Conservation (phyloP, 2,113 vertebrate genomes). For the Oncorhynchus masou region DNA sequence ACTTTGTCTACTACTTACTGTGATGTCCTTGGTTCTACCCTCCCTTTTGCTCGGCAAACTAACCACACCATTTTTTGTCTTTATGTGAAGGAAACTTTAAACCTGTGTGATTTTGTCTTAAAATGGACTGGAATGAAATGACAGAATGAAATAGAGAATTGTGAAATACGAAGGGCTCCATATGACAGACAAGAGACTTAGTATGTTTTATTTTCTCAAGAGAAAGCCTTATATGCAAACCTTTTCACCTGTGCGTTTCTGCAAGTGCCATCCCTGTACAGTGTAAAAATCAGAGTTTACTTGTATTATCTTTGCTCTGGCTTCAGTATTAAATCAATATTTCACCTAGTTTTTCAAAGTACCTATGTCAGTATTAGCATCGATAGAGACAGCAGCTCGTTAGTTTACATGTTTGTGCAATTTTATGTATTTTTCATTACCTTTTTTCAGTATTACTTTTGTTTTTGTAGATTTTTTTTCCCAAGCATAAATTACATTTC, state of each 20-base stretch:
- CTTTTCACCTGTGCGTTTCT: slow-evolving; percentile 97
- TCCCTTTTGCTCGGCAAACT: slow-evolving; percentile 78
- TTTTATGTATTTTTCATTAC: slow-evolving; percentile 85
- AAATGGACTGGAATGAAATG: slow-evolving; percentile 78
- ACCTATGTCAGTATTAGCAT: slow-evolving; percentile 93
- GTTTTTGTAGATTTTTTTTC: slow-evolving; percentile 81
- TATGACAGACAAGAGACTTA: slow-evolving; percentile 80
- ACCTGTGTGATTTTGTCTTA: slow-evolving; percentile 98
- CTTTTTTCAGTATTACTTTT: slow-evolving; percentile 90
- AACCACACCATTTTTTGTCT: slow-evolving; percentile 90
- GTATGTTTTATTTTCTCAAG: slow-evolving; percentile 80
- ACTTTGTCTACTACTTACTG: slow-evolving; percentile 83
- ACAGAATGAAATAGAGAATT: slow-evolving; percentile 72
- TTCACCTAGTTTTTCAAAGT: slow-evolving; percentile 89
- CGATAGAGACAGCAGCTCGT: slow-evolving; percentile 84
- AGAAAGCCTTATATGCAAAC: slow-evolving; percentile 99
- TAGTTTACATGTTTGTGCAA: slow-evolving; percentile 99
- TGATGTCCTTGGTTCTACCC: slow-evolving; percentile 78
- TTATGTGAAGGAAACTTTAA: slow-evolving; percentile 92
- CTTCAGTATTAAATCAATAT: slow-evolving; percentile 86
- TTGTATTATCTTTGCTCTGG: slow-evolving; percentile 86
- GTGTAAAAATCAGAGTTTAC: slow-evolving; percentile 84
- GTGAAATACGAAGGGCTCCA: slow-evolving; percentile 62
- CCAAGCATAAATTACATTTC: slow-evolving; percentile 85
- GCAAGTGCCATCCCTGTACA: slow-evolving; percentile 98